Evolutionary conservation across 2,888 invertebrate genomes (phyloP), one percentile per base, ranked within the genome.

Genomic region (Xanthia togata): DNA sequence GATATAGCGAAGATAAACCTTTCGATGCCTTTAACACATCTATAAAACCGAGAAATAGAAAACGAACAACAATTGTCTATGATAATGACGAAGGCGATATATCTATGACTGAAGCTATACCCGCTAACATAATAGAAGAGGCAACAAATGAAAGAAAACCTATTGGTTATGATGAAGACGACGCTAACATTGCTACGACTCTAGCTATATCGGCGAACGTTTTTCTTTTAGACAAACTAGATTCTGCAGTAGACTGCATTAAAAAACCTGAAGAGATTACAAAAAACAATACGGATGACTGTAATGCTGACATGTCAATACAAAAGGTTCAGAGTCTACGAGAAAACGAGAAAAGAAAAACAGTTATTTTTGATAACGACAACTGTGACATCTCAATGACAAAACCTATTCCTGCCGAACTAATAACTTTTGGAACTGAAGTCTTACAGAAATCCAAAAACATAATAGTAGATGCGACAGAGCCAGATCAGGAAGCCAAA

Each of bases 81-180:
- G 68, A 79, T 41, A 73, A 86, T 26, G 63, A 84, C 8, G 55
- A 71, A 26, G 62, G 70, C 1, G 84, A 84, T 59, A 57, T 84
- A 50, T 87, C 84, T 31, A 84, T 84, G 47, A 90, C 90, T 23
- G 84, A 90, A 86, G 84, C 81, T n/a, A 77, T 89, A 14, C 72
- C 87, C n/a, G 70, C 67, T n/a, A 88, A 88, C 55, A 64, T 84
- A 64, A 78, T 89, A 35, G 69, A 78, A 26, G 60, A 75, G 60
- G 41, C 55, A 12, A 41, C 20, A 12, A 60, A 71, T 35, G 78
- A 78, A 60, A 70, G 68, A 60, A 80, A 82, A 50, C 73, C 80
- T 2, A 59, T 84, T 26, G 35, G 81, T 14, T 89, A 72, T 64
- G 75, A 88, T 4, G 74, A 86, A 31, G 82, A 88, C 20, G 73